Evolutionary conservation across 2,113 vertebrate genomes (phyloP).

Genomic region (Euleptes europaea): DNA sequence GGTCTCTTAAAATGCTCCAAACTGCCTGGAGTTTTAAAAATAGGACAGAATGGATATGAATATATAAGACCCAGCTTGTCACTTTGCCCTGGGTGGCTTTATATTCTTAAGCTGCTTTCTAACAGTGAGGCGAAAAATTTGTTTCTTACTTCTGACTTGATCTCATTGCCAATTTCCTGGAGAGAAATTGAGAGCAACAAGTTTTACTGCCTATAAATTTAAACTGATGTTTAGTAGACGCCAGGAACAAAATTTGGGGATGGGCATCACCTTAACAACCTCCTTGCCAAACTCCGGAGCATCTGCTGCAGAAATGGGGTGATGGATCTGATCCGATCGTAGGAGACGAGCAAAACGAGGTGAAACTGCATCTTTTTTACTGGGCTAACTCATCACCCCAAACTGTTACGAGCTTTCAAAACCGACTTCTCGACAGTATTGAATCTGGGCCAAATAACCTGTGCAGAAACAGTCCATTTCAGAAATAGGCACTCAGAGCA

Average conservation of each 20-base stretch:
- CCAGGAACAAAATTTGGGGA: neutral
- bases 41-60: no score
- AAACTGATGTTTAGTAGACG: neutral
- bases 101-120: neutral
- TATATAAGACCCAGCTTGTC: neutral
- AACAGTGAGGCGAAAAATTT: neutral
- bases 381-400: neutral
- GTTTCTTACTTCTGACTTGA: neutral
- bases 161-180: neutral
- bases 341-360: neutral
- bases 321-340: neutral
- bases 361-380: neutral
- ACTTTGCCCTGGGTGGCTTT: neutral
- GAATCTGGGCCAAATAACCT: no score
- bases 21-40: no score
- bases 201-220: constrained; percentile 5
- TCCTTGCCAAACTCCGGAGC: neutral
- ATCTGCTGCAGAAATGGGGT: neutral
- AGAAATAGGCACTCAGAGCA: no score
- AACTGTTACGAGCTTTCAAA: neutral
- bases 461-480: no score
- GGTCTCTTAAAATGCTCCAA: no score
- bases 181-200: neutral
- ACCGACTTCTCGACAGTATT: neutral
- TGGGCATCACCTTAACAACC: no score